Conservation (phyloP, 1,140 invertebrate genomes). For the Nymphalis io region DNA sequence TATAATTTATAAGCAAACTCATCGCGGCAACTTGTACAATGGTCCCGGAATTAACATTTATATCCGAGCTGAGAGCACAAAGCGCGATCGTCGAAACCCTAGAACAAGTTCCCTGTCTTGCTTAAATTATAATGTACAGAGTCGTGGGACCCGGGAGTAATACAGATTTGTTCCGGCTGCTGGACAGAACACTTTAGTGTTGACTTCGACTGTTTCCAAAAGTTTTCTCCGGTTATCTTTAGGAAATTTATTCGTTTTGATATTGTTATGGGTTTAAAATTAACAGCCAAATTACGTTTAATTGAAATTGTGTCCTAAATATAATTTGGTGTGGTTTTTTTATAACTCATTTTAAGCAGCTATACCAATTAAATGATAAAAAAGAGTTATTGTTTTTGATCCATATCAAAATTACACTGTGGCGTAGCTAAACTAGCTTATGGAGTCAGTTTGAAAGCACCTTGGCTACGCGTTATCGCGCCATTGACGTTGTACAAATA, state of each 20-base stretch:
- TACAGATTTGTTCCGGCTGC: slow-evolving; percentile 33
- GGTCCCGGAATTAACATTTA: slow-evolving; percentile 55
- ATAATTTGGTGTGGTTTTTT: too few relatives aligned
- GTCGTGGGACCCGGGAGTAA: slow-evolving; percentile 35
- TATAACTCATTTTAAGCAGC: too few relatives aligned
- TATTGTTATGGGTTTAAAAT: neutral
- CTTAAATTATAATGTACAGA: slow-evolving; percentile 50
- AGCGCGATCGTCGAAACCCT: slow-evolving; percentile 41
- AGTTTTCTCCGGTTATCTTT: neutral
- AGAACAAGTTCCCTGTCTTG: slow-evolving; percentile 45
- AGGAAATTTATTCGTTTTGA: neutral
- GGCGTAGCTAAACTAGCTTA: too few relatives aligned
- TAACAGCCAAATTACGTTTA: too few relatives aligned
- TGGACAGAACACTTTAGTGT: slow-evolving; percentile 19
- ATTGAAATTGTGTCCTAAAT: neutral
- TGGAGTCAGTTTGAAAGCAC: too few relatives aligned
- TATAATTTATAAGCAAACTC: slow-evolving; percentile 64
- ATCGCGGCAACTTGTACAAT: slow-evolving; percentile 55
- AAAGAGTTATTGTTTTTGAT: too few relatives aligned
- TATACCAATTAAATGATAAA: too few relatives aligned
- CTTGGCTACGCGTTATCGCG: too few relatives aligned
- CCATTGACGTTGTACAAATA: too few relatives aligned
- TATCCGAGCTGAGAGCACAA: slow-evolving; percentile 45
- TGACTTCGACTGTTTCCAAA: slow-evolving; percentile 10
- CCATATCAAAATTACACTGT: too few relatives aligned